These are phyloP conservation scores for Monopis laevigella DNA, from an alignment of 2,888 invertebrate species.

Conservation along the genomic window DNA sequence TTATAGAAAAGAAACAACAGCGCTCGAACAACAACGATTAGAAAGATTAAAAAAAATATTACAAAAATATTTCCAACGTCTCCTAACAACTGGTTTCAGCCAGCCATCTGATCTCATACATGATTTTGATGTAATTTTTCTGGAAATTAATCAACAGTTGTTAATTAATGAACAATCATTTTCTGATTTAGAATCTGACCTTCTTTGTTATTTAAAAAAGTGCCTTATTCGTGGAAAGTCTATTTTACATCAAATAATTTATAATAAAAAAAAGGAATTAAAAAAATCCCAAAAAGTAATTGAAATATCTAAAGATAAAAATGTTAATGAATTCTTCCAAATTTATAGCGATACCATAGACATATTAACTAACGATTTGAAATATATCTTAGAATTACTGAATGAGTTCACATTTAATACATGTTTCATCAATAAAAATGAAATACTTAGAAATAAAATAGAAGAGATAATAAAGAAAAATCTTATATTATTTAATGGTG, in stretches of 20 bases:
- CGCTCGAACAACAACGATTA: conserved; percentile 39
- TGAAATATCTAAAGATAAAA: too few relatives aligned
- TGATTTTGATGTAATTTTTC: conserved; percentile 44
- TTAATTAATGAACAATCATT: conserved; percentile 44
- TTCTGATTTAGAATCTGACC: conserved; percentile 35
- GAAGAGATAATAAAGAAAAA: too few relatives aligned
- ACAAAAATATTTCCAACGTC: conserved; percentile 35
- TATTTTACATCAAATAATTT: conserved; percentile 34
- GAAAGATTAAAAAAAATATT: conserved; percentile 34
- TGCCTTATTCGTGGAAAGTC: conserved; percentile 29
- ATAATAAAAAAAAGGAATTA: too few relatives aligned
- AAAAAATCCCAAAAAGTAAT: too few relatives aligned
- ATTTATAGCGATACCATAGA: too few relatives aligned
- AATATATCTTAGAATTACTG: too few relatives aligned
- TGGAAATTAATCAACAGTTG: conserved; percentile 47
- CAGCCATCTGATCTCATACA: conserved; percentile 40
- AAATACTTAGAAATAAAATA: too few relatives aligned
- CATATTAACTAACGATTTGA: too few relatives aligned
- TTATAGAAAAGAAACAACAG: conserved; percentile 31
- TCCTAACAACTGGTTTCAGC: conserved; percentile 33
- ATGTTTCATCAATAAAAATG: too few relatives aligned
- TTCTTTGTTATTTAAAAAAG: conserved; percentile 34
- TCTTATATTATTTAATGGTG: too few relatives aligned
- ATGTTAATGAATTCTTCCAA: too few relatives aligned
- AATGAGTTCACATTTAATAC: too few relatives aligned